Base-by-base conservation (phyloP, 2,888 invertebrate genomes). In the Athalia circularis region DNA sequence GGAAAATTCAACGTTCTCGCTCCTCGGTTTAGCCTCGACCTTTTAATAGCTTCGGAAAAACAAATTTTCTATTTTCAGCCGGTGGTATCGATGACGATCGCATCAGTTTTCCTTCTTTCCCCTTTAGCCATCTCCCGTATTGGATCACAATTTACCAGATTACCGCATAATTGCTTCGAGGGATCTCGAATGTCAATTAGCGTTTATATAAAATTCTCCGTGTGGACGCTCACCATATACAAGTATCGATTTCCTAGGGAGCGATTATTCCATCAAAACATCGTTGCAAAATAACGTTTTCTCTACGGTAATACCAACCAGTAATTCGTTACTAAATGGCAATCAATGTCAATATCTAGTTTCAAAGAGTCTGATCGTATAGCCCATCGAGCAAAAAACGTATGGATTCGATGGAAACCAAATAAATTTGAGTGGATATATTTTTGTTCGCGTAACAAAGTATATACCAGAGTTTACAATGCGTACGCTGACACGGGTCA, bases 401-500 rank as follows among this genome's bases (percentile, higher is more conserved):
- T 29, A 4, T 13, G 61, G 29, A 29, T n/a, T n/a, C n/a, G n/a
- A n/a, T n/a, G n/a, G 48, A 65, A 45, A 65, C 48, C 65, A 65
- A 48, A 65, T 47, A 47, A 47, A 65, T 9, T 47, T 65, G 7
- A 48, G 47, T 7, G 43, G 43, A 2, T 45, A 64, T 64, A 45
- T 11, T 7, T 64, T 6, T 8, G 43, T 65, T 3, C 43, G 6
- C 7, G 29, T 52, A 68, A 52, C 52, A 52, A 68, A 68, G 52
- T 52, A n/a, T n/a, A n/a, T n/a, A 68, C 15, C 52, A 54, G 67
- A 52, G 67, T 68, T n/a, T n/a, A n/a, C n/a, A n/a, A n/a, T n/a
- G n/a, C n/a, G n/a, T n/a, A n/a, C n/a, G n/a, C n/a, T 50, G 67
- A 68, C 67, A 52, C 67, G 67, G 67, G 67, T 68, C 67, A 68